Percentiles rank a stretch among this genome's conserved stretches.
These are phyloP conservation scores for Ormyrus pomaceus DNA, from an alignment of 2,888 invertebrate genomes.

Conservation along the genomic window DNA sequence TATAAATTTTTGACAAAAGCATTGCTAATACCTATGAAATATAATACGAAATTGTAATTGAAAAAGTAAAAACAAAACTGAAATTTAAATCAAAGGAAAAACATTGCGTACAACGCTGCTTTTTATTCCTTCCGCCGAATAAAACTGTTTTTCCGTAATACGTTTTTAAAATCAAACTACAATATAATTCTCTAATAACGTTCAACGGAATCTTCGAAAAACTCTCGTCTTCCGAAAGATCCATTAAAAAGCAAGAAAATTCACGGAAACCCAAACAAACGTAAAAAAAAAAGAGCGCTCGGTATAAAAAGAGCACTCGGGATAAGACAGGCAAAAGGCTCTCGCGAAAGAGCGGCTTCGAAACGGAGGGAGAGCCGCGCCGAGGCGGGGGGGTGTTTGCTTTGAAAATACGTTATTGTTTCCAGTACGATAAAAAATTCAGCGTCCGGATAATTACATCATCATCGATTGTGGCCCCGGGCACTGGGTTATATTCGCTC, in stretches of 20 bases:
- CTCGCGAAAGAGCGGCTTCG: neutral
- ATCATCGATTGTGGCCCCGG: slow-evolving; percentile 76
- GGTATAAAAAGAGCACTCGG: neutral
- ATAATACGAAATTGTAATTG: too few relatives aligned
- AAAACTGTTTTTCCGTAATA: too few relatives aligned
- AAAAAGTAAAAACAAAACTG: too few relatives aligned
- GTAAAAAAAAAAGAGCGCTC: neutral
- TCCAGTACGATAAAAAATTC: slow-evolving; percentile 82
- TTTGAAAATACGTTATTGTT: slow-evolving; percentile 83
- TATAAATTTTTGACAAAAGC: too few relatives aligned
- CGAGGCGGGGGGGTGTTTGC: slow-evolving; percentile 76
- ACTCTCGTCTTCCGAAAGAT: too few relatives aligned
- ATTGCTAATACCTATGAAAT: too few relatives aligned
- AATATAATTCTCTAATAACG: too few relatives aligned
- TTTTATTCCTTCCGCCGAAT: too few relatives aligned
- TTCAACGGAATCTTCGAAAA: too few relatives aligned
- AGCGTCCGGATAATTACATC: slow-evolving; percentile 80
- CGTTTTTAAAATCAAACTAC: too few relatives aligned
- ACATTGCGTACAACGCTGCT: too few relatives aligned
- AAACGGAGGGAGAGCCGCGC: slow-evolving; percentile 41
- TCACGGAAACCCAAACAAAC: neutral
- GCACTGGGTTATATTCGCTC: slow-evolving; percentile 58
- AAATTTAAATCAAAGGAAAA: too few relatives aligned
- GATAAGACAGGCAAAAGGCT: neutral
- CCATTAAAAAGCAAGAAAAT: neutral